phyloP scores from a whole-genome alignment of 2,113 vertebrate genomes.

The Trochalopteron elliotii region DNA sequence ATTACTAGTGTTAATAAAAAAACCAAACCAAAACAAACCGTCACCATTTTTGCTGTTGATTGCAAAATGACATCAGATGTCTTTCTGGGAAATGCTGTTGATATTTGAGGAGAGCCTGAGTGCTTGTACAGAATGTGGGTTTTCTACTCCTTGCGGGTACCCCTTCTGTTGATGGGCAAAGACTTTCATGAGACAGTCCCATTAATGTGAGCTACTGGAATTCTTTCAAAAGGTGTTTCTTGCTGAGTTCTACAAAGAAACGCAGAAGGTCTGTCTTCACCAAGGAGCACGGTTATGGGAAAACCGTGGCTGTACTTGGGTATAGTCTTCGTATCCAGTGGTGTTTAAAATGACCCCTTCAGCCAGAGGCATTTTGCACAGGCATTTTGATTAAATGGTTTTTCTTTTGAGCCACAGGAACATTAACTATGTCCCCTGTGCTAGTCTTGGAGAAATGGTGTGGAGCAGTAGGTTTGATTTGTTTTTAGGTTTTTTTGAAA shows the following conservation, averaged over 20 bases:
- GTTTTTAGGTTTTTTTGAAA: background rate
- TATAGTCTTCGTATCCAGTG: background rate
- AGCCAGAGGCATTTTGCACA: background rate
- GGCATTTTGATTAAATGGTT: background rate
- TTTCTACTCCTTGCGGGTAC: background rate
- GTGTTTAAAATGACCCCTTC: background rate
- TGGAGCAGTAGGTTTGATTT: background rate
- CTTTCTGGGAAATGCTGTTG: background rate
- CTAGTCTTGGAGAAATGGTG: background rate
- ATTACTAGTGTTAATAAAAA: background rate
- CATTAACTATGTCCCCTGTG: background rate
- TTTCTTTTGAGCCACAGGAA: background rate
- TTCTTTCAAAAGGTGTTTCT: background rate
- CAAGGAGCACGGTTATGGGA: background rate
- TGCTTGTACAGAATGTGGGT: background rate
- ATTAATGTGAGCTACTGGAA: background rate
- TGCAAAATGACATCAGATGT: background rate
- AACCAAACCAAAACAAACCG: background rate
- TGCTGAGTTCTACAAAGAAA: background rate
- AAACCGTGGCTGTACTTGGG: background rate
- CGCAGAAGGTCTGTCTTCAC: background rate
- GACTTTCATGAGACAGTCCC: background rate
- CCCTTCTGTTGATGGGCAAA: background rate
- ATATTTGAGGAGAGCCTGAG: background rate
- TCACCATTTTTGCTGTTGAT: background rate